These are phyloP conservation scores for Tychaedon coryphoeus DNA, from an alignment of 2,113 vertebrate species.

Conservation along the genomic window DNA sequence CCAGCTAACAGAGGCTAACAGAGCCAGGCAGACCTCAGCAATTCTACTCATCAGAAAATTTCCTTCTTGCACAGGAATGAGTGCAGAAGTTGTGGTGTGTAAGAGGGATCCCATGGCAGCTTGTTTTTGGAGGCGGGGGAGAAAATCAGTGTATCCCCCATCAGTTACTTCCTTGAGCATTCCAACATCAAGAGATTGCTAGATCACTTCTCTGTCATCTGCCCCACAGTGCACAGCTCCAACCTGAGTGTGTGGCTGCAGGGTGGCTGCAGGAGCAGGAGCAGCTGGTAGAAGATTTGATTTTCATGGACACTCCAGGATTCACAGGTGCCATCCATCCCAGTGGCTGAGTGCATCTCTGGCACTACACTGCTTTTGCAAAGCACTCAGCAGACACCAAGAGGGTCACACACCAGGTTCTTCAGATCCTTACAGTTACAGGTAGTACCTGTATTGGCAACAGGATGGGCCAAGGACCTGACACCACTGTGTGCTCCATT, in stretches of 20 bases:
- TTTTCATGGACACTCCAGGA: background rate
- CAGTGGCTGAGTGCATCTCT: background rate
- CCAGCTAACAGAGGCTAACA: accelerated
- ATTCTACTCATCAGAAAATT: background rate
- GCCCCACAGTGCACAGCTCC: background rate
- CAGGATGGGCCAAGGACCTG: background rate
- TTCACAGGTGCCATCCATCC: too few relatives aligned
- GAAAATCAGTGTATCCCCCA: background rate
- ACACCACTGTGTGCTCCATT: background rate
- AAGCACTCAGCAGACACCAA: background rate
- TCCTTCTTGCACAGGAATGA: background rate
- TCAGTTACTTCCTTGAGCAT: background rate
- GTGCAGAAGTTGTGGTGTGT: background rate
- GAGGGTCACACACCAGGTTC: background rate
- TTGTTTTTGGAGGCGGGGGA: accelerated
- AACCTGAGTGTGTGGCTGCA: background rate
- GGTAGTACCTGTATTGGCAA: background rate
- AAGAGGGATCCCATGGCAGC: accelerated
- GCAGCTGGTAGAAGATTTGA: background rate
- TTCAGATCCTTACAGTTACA: background rate
- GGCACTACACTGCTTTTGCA: background rate
- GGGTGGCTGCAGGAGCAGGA: background rate
- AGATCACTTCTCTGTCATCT: background rate
- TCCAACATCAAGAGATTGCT: background rate
- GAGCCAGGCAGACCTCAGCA: background rate